A percentile compares a stretch with the other conserved stretches of the same genome.
phyloP scores from a whole-genome alignment of 2,797 vertebrate genomes.

The Mico argentatus region DNA sequence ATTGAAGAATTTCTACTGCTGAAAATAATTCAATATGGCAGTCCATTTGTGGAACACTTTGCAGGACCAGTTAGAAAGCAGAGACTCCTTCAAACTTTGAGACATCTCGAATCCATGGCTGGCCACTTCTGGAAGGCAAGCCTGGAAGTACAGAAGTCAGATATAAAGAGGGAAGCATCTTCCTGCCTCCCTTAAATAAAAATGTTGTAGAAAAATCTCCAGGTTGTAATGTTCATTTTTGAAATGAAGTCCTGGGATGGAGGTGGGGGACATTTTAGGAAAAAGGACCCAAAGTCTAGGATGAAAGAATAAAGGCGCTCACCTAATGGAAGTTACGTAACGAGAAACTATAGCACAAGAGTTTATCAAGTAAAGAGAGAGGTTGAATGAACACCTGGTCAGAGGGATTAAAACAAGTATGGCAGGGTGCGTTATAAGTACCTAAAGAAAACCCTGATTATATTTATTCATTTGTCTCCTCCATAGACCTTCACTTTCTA shows the following conservation, averaged over 20 bases:
- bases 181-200: background rate
- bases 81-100: background rate
- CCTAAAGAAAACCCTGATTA: background rate
- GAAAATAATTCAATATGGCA: conserved; percentile 37
- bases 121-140: background rate
- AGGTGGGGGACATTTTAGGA: background rate
- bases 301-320: background rate
- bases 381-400: background rate
- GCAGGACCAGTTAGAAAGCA: background rate
- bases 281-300: background rate
- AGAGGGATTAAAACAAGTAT: background rate
- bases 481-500: background rate
- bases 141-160: background rate
- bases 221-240: background rate
- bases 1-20: conserved; percentile 15
- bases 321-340: background rate
- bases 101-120: background rate
- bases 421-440: background rate
- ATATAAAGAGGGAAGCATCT: background rate
- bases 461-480: background rate
- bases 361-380: background rate
- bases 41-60: background rate
- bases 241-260: background rate
- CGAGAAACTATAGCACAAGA: background rate
- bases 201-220: background rate